phyloP scores from a whole-genome alignment of 2,888 invertebrate genomes.

The Dryobotodes eremita region DNA sequence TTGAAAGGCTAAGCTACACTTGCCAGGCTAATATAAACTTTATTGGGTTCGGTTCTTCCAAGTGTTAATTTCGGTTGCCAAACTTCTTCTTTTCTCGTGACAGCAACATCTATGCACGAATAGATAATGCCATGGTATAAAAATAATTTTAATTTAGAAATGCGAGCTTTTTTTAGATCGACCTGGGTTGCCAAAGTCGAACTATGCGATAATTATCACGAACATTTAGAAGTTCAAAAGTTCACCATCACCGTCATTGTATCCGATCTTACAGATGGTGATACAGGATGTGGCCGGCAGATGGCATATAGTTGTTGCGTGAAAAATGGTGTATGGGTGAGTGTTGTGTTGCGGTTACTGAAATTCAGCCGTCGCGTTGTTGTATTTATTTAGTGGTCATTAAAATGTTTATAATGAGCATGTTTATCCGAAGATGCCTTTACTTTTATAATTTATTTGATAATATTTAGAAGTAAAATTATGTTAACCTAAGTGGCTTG shows the following conservation, averaged over 20 bases:
- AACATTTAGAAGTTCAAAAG: slow-evolving; percentile 19
- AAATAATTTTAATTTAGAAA: background rate
- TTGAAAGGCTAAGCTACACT: background rate
- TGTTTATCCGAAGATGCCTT: background rate
- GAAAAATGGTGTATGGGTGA: background rate
- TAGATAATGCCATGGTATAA: background rate
- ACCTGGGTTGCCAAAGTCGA: slow-evolving; percentile 28
- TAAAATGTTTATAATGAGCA: background rate
- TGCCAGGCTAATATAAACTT: background rate
- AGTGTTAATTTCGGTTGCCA: background rate
- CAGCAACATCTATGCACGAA: background rate
- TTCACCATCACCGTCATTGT: slow-evolving; percentile 20
- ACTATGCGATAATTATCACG: slow-evolving; percentile 21
- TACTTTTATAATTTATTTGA: slow-evolving; percentile 11
- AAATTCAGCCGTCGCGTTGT: slow-evolving; percentile 7
- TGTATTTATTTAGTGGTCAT: background rate
- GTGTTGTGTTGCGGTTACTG: background rate
- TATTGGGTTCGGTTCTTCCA: background rate
- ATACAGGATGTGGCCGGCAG: slow-evolving; percentile 1
- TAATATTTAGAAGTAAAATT: background rate
- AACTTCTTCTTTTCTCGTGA: background rate
- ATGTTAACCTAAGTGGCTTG: slow-evolving; percentile 3
- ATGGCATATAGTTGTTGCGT: background rate
- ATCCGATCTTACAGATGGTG: background rate
- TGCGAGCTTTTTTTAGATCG: slow-evolving; percentile 1